Conservation (phyloP, 2,888 invertebrate genomes). For the Aethes cnicana region DNA sequence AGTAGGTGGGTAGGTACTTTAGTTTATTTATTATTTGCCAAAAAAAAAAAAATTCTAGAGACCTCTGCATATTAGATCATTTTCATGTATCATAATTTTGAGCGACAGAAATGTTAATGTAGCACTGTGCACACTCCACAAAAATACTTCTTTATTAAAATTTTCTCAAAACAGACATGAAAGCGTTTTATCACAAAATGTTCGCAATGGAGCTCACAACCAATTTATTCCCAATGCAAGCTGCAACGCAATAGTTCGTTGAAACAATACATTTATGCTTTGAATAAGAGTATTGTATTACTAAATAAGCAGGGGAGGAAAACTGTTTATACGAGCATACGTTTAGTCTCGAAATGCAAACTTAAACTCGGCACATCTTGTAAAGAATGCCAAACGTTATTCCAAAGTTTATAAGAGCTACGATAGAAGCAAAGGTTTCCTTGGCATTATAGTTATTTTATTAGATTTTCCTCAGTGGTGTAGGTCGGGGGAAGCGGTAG, state of each 20-base stretch:
- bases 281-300: slow-evolving; percentile 51
- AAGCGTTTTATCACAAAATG: slow-evolving; percentile 4
- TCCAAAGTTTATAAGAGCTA: slow-evolving; percentile 17
- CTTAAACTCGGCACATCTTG: slow-evolving; percentile 20
- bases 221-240: slow-evolving; percentile 18
- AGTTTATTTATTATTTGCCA: no score
- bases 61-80: no score
- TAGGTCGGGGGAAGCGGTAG: slow-evolving; percentile 55
- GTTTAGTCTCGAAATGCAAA: slow-evolving; percentile 44
- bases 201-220: not conserved
- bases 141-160: no score
- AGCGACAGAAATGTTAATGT: no score
- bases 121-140: no score
- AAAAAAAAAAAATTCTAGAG: no score
- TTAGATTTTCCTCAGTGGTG: slow-evolving; percentile 53
- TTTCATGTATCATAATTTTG: no score
- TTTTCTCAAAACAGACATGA: no score
- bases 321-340: slow-evolving; percentile 50
- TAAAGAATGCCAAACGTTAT: slow-evolving; percentile 31
- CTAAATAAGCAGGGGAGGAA: slow-evolving; percentile 57
- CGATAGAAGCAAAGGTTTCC: slow-evolving; percentile 12
- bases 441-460: slow-evolving; percentile 49
- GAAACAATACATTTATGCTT: slow-evolving; percentile 24
- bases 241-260: slow-evolving; percentile 16
- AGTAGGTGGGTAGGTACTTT: no score